Base-by-base conservation (phyloP, 2,797 vertebrate species). In the Erethizon dorsatum region DNA sequence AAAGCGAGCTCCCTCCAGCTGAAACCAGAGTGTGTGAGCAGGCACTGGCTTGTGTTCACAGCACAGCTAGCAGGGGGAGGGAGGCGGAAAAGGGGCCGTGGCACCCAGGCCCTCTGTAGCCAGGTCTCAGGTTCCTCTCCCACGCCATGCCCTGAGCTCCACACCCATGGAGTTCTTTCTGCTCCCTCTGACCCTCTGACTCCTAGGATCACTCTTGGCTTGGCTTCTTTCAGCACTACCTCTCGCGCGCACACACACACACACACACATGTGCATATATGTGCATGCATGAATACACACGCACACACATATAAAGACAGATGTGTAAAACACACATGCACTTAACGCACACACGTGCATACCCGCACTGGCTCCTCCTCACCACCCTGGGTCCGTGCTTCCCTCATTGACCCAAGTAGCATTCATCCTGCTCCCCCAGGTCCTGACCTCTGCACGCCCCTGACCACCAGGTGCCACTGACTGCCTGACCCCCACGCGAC, bases 261-360 rank as follows among this genome's bases (percentile, higher is more conserved):
- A 52, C 11, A 22, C 17, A 22, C 22, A 54, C 5, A 41, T 17
- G 18, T 24, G 12, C 41, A 61, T 69, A 52, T 6, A 31, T 17
- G 75, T 45, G 41, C 67, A 75, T n/a, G 54, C 0, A 26, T 0
- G 6, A 8, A 31, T 9, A 57, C 20, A 54, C 47, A 63, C 18
- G 5, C 18, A 41, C 10, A 12, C 83, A 84, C 45, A 56, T 0
- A 22, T 0, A 8, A 15, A 26, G 31, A 69, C 31, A 63, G 28
- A 57, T 28, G 12, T 33, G 56, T 31, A 54, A 28, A 10, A 18
- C 33, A 33, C 28, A 69, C 31, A 54, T 4, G 10, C 4, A 26
- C 54, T 4, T 15, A 20, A 1, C 4, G 5, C 13, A n/a, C 10
- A 7, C 8, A 28, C 18, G 33, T 18, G 11, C 6, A 33, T 13